Base-by-base conservation (phyloP, 2,113 vertebrate genomes). In the Lophura nycthemera region DNA sequence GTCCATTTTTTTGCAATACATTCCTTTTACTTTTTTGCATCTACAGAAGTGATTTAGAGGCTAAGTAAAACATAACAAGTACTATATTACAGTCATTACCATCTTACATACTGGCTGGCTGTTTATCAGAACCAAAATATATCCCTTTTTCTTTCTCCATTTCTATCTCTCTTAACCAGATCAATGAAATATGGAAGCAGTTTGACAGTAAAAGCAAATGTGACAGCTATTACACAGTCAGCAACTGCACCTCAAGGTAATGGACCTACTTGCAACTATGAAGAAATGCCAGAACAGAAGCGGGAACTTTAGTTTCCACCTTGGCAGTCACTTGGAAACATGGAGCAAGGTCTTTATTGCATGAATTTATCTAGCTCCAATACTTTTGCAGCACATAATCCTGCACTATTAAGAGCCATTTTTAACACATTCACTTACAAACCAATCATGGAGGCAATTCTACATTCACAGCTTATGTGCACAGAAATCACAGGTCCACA, bases 251-350 rank as follows among this genome's bases (percentile, higher is more conserved):
- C 56, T n/a, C 36, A 70, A 92, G 67, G 57, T 22, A 95, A 77
- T 30, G 52, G 69, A 86, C 60, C 34, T 67, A 34, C 75, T 71
- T 89, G 67, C 82, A 80, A 57, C 40, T 18, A 27, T 0, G 13
- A 90, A 87, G 82, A 82, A 89, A 87, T 25, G 15, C 45, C 84
- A 85, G 82, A 88, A 83, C 12, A 73, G 29, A 63, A 86, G 69
- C n/a, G 45, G 47, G 22, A 91, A 83, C 19, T 70, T 79, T 69
- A 64, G 36, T 8, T 86, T 88, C 54, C 45, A 70, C 59, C 9
- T 38, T 70, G 50, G 40, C 54, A 73, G 10, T 65, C 66, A 22
- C 29, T 66, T 42, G 78, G 36, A 54, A 92, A 85, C 1, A 11
- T 85, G 29, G 13, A 48, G 18, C 29, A 83, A 82, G 45, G 59